These are phyloP conservation scores for Hypanus sabinus DNA, from an alignment of 2,113 vertebrate genomes.

Conservation along the genomic window DNA sequence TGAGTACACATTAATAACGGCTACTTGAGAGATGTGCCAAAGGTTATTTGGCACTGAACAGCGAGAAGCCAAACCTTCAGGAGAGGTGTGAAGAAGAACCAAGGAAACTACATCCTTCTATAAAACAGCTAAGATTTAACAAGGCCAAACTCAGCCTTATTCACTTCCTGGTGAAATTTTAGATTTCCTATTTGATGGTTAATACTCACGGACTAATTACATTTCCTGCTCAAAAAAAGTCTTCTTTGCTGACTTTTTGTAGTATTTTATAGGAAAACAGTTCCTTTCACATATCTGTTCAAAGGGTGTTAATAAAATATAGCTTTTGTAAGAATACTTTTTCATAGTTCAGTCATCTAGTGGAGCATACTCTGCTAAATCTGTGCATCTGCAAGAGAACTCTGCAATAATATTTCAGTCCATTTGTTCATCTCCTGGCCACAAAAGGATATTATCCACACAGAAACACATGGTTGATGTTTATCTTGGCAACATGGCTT, in stretches of 20 bases:
- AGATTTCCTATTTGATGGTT: neutral
- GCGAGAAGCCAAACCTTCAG: neutral
- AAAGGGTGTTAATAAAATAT: neutral
- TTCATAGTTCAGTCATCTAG: neutral
- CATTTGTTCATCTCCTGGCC: neutral
- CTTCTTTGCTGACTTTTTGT: neutral
- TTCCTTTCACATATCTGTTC: neutral
- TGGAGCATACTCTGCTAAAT: neutral
- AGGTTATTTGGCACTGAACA: neutral
- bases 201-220: neutral
- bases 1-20: neutral
- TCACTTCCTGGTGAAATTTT: neutral
- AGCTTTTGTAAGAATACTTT: neutral
- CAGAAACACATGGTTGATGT: neutral
- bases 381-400: neutral
- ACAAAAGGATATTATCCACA: neutral
- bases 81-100: neutral
- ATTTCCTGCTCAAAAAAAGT: neutral
- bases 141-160: neutral
- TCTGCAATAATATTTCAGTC: neutral
- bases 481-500: neutral
- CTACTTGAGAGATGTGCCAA: neutral
- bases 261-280: neutral
- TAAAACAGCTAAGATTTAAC: neutral
- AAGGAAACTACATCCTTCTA: neutral